These are phyloP conservation scores for Molorchus minor DNA, from an alignment of 2,888 invertebrate species.

Conservation along the genomic window DNA sequence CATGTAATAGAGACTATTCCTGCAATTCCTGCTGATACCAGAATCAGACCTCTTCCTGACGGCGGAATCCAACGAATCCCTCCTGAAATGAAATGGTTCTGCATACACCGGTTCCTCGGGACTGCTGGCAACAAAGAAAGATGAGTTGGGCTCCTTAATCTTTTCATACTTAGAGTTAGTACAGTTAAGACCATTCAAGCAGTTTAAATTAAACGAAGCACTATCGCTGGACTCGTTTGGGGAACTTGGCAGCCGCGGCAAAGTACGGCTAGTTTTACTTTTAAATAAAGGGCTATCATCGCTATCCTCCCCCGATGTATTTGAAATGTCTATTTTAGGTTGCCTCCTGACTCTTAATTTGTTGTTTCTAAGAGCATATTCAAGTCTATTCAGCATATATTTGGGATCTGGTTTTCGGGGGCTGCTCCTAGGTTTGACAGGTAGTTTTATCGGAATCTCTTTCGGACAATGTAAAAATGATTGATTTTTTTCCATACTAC, in stretches of 20 bases:
- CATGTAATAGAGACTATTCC: slow-evolving; percentile 64
- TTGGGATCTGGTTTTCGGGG: slow-evolving; percentile 63
- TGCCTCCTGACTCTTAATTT: slow-evolving; percentile 52
- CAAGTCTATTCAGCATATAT: slow-evolving; percentile 73
- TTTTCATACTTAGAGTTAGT: slow-evolving; percentile 54
- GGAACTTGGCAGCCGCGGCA: slow-evolving; percentile 41
- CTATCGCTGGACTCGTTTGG: slow-evolving; percentile 25
- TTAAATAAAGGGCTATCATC: slow-evolving; percentile 54
- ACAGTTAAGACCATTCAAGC: slow-evolving; percentile 60
- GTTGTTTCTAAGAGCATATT: slow-evolving; percentile 68
- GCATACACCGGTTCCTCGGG: slow-evolving; percentile 71
- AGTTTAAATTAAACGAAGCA: slow-evolving; percentile 55
- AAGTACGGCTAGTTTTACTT: slow-evolving; percentile 47
- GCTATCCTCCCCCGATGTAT: slow-evolving; percentile 57
- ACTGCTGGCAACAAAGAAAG: slow-evolving; percentile 56
- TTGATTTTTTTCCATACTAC: slow-evolving; percentile 38
- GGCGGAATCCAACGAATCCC: slow-evolving; percentile 31
- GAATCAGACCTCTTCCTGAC: slow-evolving; percentile 38
- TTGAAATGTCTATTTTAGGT: slow-evolving; percentile 46
- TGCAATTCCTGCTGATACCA: slow-evolving; percentile 41
- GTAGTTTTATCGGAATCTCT: slow-evolving; percentile 32
- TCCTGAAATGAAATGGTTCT: slow-evolving; percentile 64
- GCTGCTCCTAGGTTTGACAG: slow-evolving; percentile 36
- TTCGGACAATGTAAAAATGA: slow-evolving; percentile 48
- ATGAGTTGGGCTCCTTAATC: slow-evolving; percentile 54